phyloP scores from a whole-genome alignment of 2,888 invertebrate species.

The Melanotus villosus region DNA sequence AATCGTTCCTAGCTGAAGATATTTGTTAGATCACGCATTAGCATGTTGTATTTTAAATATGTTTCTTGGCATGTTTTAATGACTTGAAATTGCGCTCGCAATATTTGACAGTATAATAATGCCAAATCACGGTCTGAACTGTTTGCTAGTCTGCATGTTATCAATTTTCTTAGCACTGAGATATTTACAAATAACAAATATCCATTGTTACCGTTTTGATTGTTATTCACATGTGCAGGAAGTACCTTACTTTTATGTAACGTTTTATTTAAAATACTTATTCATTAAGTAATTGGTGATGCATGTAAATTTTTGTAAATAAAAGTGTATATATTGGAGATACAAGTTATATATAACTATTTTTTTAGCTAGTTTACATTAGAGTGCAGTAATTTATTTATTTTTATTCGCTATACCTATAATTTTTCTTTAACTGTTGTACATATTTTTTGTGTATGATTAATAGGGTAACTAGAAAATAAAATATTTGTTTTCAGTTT shows the following conservation, averaged over 20 bases:
- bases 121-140: too few relatives aligned
- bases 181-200: too few relatives aligned
- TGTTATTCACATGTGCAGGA: neutral
- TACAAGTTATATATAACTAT: neutral
- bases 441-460: neutral
- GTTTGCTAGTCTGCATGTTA: too few relatives aligned
- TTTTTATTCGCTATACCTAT: neutral
- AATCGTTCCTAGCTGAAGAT: too few relatives aligned
- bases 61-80: too few relatives aligned
- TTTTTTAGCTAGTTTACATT: conserved; percentile 7
- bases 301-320: conserved; percentile 19
- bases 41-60: too few relatives aligned
- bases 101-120: too few relatives aligned
- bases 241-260: neutral
- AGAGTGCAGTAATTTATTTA: conserved; percentile 11
- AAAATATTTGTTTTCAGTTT: neutral
- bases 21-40: too few relatives aligned
- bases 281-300: neutral
- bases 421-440: neutral
- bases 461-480: neutral
- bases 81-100: too few relatives aligned
- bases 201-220: too few relatives aligned
- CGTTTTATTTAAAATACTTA: neutral
- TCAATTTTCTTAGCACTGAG: too few relatives aligned
- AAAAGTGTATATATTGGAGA: conserved; percentile 16